These are phyloP conservation scores for Engraulis encrasicolus DNA, from an alignment of 2,113 vertebrate genomes.

Conservation along the genomic window DNA sequence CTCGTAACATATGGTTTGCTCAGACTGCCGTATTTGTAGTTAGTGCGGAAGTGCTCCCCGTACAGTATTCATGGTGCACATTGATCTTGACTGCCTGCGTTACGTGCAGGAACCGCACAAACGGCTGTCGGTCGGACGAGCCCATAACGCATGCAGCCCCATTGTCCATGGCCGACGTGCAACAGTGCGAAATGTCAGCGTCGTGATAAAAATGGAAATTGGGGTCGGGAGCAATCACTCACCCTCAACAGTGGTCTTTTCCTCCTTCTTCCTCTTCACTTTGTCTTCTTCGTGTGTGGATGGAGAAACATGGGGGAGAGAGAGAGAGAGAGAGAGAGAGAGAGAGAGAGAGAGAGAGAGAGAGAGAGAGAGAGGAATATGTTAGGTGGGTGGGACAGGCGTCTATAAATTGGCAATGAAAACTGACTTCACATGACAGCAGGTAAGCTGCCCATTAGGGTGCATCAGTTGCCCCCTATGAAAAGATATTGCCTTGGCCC, in stretches of 20 bases:
- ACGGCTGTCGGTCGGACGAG: background rate
- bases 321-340: background rate
- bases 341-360: background rate
- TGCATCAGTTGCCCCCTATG: too few relatives aligned
- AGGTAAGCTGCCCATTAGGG: too few relatives aligned
- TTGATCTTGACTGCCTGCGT: background rate
- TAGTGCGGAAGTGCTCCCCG: too few relatives aligned
- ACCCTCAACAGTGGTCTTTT: constrained; percentile 41
- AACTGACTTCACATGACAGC: background rate
- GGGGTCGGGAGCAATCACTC: background rate
- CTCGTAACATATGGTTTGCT: background rate
- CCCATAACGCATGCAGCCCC: background rate
- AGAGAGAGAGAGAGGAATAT: too few relatives aligned
- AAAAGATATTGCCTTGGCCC: too few relatives aligned
- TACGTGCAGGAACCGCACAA: background rate
- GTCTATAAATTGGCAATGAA: background rate
- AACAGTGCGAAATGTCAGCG: background rate
- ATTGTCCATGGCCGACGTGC: background rate
- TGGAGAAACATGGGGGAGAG: background rate
- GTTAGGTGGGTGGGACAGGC: background rate
- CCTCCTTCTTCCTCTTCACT: constrained; percentile 36
- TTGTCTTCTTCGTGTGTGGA: constrained; percentile 46
- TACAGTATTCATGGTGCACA: background rate
- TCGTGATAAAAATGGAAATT: constrained; percentile 6
- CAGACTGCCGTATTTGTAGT: background rate